A percentile compares a stretch with the other conserved stretches of the same genome.
These are phyloP conservation scores for Spongia lamella DNA, from an alignment of 37 sponge, comb jelly and placozoan genomes.

Conservation along the genomic window DNA sequence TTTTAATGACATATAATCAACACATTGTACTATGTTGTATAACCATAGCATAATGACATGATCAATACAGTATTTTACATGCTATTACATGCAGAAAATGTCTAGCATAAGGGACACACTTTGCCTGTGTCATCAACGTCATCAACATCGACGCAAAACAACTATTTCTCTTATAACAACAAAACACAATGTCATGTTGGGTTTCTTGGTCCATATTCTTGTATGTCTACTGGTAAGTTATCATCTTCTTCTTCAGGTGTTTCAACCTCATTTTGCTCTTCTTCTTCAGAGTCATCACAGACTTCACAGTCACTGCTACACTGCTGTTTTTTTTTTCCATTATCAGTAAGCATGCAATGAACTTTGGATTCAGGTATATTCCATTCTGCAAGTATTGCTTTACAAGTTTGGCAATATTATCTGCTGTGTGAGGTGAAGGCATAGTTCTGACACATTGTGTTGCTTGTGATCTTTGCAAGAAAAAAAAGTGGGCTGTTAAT, in stretches of 20 bases:
- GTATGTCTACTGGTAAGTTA: neutral
- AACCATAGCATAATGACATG: no score
- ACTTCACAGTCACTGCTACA: no score
- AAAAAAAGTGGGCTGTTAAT: slow-evolving; percentile 22
- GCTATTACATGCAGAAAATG: no score
- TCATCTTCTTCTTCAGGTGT: neutral
- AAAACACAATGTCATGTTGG: neutral
- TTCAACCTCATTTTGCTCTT: neutral
- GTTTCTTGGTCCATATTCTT: neutral
- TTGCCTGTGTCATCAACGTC: no score
- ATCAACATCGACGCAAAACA: no score
- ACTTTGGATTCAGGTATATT: slow-evolving; percentile 7
- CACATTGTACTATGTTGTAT: no score
- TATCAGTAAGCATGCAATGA: slow-evolving; percentile 8
- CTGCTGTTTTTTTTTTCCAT: slow-evolving; percentile 21
- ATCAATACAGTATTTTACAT: no score
- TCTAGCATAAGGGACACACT: no score
- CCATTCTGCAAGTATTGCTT: slow-evolving; percentile 19
- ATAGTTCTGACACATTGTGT: neutral
- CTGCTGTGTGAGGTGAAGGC: neutral
- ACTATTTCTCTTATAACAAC: slow-evolving; percentile 8
- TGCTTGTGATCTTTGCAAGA: neutral
- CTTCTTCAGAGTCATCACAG: neutral
- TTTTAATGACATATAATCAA: no score
- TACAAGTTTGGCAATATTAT: neutral